Base-by-base conservation (phyloP, 2,888 invertebrate genomes). In the Horisme vitalbata region DNA sequence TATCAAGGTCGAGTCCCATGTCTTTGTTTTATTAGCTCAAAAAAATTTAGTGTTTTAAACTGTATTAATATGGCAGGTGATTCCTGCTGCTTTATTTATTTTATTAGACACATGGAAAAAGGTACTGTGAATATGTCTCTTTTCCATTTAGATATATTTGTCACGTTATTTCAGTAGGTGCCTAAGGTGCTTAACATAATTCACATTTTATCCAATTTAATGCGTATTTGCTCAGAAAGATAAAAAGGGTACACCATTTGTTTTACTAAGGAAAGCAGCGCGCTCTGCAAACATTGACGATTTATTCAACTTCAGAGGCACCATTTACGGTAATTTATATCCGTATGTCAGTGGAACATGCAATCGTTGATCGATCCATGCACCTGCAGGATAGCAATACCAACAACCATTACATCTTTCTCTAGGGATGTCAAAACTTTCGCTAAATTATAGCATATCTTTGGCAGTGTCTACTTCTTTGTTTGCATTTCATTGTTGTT, bases 331-430 rank as follows among this genome's bases (percentile, higher is more conserved):
- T 24, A 44, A 51, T 56, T 46, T 51, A 45, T 59, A 34, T 45
- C 39, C 54, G 52, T 54, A 60, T 55, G 57, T 53, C 54, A 55
- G 34, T 47, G 51, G 44, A 56, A 55, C 55, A 59, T 60, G 60
- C 57, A 56, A 57, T 57, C 54, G 47, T 48, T 53, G 52, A 60
- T 58, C 55, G 58, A 55, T 53, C 44, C 46, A 48, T 54, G 46
- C 43, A 52, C 51, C 39, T 52, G 51, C 56, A 45, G 48, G 55
- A 44, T 41, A 41, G 37, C 13, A 35, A 53, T 50, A 55, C 27
- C 37, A 45, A 34, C 38, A 30, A 32, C 41, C 30, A 50, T 33
- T 37, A 41, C 41, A 51, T 53, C 43, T 49, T 33, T 41, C 12
- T 23, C 18, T 20, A 55, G 52, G 54, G 52, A 20, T 52, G 52